Evolutionary conservation across 2,888 invertebrate genomes (phyloP), one percentile per base, ranked within the genome.

Genomic region (Netelia virgata): DNA sequence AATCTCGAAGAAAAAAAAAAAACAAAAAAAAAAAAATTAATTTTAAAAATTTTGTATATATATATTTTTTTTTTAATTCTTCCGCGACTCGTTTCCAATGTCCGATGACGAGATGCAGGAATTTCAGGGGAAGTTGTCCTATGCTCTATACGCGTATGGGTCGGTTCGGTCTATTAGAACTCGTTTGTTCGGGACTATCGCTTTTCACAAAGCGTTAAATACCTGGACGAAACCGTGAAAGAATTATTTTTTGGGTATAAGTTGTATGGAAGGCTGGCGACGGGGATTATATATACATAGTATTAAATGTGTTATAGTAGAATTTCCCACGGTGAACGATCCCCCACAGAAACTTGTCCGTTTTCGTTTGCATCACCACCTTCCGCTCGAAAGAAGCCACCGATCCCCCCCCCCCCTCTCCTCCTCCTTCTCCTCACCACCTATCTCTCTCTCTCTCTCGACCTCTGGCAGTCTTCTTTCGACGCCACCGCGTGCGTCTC

Each of bases 311-410:
- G 73, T 64, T 59, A 78, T 14, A 72, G 55, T 82, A 79, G 82
- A 84, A 88, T 85, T 90, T 90, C 89, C 88, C 90, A 89, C 89
- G 89, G 87, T 86, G 83, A 86, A 82, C 82, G 84, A 82, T 80
- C 76, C 85, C 84, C 78, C 81, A 83, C 84, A 64, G 55, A 78
- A 84, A 85, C 85, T 87, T 88, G 88, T 86, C 87, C 80, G 87
- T 84, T 86, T 87, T 86, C 85, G 83, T 89, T 89, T 86, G 86
- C 86, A 85, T 87, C 87, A 87, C 84, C 84, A 86, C 86, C 86
- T 88, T 87, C 84, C 77, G 83, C 84, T 85, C 87, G 82, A 78
- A 78, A 73, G 80, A 76, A 84, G 66, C 79, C 68, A 84, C 87
- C 83, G 82, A 83, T 84, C 83, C 53, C 81, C 73, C 47, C 73